phyloP scores from a whole-genome alignment of 1,140 invertebrate species.

The Trypoxylus dichotomus region DNA sequence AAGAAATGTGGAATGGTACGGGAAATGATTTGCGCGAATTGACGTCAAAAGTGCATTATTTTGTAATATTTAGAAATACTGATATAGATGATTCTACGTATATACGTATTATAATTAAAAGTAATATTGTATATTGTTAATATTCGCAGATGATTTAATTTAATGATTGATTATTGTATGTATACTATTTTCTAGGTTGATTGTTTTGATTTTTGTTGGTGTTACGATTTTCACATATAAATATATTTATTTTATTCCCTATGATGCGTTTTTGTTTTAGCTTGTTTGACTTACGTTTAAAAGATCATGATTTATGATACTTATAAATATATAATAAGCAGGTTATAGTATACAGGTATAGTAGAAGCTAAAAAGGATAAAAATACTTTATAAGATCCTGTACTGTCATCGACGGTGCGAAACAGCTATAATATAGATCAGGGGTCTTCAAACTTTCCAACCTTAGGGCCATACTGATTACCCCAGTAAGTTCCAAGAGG shows the following conservation, averaged over 20 bases:
- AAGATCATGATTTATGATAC: no score
- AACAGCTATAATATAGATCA: no score
- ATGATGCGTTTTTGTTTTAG: neutral
- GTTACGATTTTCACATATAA: neutral
- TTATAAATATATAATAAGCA: no score
- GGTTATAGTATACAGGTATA: no score
- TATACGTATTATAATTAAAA: neutral
- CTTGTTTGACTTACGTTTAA: no score
- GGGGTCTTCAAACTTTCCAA: no score
- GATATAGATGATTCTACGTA: neutral
- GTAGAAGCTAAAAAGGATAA: no score
- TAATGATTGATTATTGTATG: neutral
- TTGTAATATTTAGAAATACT: conserved; percentile 3
- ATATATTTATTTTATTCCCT: conserved; percentile 25
- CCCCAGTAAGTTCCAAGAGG: no score
- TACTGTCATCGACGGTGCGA: no score
- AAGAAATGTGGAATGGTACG: no score
- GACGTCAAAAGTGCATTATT: neutral
- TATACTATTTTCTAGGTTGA: neutral
- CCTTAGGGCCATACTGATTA: no score
- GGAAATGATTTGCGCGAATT: neutral
- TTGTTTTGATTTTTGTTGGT: conserved; percentile 9
- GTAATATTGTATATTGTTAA: neutral
- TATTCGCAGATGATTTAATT: neutral
- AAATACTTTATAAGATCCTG: no score